Base-by-base conservation (phyloP, 2,888 invertebrate genomes). In the Arrhopalites spinosus region DNA sequence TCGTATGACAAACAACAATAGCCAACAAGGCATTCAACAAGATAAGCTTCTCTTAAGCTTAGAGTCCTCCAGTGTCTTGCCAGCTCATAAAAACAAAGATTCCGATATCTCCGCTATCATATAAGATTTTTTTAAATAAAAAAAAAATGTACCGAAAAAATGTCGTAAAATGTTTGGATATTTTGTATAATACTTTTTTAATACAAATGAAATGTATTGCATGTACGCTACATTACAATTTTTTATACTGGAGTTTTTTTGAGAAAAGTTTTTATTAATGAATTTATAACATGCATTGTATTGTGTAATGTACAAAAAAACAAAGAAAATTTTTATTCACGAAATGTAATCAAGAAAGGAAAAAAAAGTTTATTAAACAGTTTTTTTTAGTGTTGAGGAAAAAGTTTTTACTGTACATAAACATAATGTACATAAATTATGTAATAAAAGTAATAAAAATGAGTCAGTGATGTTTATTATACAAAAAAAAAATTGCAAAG, bases 11-110 rank as follows among this genome's bases (percentile, higher is more conserved):
- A 59, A 59, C 13, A 59, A 59, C 13, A 59, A 59, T 59, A 59
- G 20, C 59, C 59, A 59, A 59, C 59, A 59, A 23, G 59, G 50
- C 17, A 15, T 50, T n/a, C 50, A 50, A 50, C n/a, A n/a, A 50
- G 50, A 50, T 15, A 75, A 70, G 45, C 29, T 75, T 23, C 75
- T 75, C n/a, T 50, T 75, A 5, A 69, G 61, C n/a, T 63, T 75
- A 11, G 75, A 75, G 43, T 75, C 75, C 27, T 75, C 75, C 23
- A 75, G 75, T 50, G 75, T 75, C 61, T 63, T 75, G 20, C 75
- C 75, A 29, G 73, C 69, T 23, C 11, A 59, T 59, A 23, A 23
- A 17, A 59, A 23, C 59, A 23, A 59, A 59, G 30, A 29, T 27
- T 27, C 3, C 5, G 25, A 27, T 61, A 61, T 61, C 29, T 23